Evolutionary conservation across 2,797 vertebrate genomes (phyloP), one percentile per base, ranked within the genome.

Genomic region (Platyrinchus mystaceus): DNA sequence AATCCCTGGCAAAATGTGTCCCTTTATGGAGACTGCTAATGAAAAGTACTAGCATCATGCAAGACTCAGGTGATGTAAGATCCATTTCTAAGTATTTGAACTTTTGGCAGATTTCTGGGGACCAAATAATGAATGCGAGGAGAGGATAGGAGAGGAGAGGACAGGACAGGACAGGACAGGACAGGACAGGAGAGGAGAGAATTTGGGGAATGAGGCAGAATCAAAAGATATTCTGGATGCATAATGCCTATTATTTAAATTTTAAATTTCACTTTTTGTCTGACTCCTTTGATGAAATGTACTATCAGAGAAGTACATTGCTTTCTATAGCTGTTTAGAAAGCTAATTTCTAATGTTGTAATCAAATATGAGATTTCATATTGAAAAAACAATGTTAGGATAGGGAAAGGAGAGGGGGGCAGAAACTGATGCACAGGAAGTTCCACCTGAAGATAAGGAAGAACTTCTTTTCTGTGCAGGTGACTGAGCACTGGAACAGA

Each of bases 381-480:
- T 39, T 56, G 37, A 43, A 80, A 46, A 46, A 27, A 2, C 2
- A 21, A 36, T 3, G 7, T 36, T 74, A 70, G 5, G 22, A 28
- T 3, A 60, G 10, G 7, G 46, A 68, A 84, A 68, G 6, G 8
- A 37, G 17, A 71, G 13, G 19, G 58, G 6, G 27, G 12, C 19
- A 62, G 37, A 62, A 41, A 30, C 27, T 15, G 19, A 41, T 41
- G 37, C 37, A 30, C 59, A 30, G 27, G 28, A 30, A 21, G 19
- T 41, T 62, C 27, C 37, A 41, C 39, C 59, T 15, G 20, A 60
- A 39, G 12, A 58, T 16, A 11, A 16, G 13, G 9, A 14, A 41
- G 7, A 36, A 27, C 21, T 84, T 75, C 13, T 27, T 34, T 27
- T 18, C 7, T 49, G 4, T n/a, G 7, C 0, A 0, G 17, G 19